Percentiles rank a stretch among this genome's conserved stretches.
Conservation (phyloP, 2,113 vertebrate genomes). For the Sinosuthora webbiana region DNA sequence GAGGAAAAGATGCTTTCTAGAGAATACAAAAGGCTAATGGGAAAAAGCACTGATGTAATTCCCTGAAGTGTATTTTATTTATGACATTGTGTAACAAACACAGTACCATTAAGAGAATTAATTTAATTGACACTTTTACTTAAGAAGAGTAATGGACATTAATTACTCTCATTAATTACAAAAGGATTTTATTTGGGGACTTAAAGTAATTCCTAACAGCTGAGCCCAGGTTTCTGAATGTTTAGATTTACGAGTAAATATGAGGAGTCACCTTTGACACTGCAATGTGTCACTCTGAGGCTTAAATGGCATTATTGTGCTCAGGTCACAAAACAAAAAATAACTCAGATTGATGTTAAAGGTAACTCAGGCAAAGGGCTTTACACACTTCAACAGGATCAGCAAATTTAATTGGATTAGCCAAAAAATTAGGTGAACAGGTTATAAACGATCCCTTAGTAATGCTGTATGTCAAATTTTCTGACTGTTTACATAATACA, state of each 20-base stretch:
- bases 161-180: not conserved
- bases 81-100: not conserved
- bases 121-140: not conserved
- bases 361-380: not conserved
- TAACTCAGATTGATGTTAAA: not conserved
- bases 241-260: not conserved
- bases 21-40: not conserved
- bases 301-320: not conserved
- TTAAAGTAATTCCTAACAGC: not conserved
- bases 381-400: not conserved
- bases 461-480: not conserved
- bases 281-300: not conserved
- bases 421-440: not conserved
- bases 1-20: not conserved
- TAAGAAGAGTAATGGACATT: not conserved
- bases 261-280: not conserved
- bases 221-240: not conserved
- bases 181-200: not conserved
- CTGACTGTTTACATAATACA: not conserved
- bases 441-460: not conserved
- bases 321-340: not conserved
- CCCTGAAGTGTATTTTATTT: not conserved
- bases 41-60: not conserved
- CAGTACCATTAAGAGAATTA: not conserved
- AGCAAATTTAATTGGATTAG: not conserved